Evolutionary conservation across 2,113 vertebrate species (phyloP), one percentile per base, ranked within the genome.

Genomic region (Equus quagga): DNA sequence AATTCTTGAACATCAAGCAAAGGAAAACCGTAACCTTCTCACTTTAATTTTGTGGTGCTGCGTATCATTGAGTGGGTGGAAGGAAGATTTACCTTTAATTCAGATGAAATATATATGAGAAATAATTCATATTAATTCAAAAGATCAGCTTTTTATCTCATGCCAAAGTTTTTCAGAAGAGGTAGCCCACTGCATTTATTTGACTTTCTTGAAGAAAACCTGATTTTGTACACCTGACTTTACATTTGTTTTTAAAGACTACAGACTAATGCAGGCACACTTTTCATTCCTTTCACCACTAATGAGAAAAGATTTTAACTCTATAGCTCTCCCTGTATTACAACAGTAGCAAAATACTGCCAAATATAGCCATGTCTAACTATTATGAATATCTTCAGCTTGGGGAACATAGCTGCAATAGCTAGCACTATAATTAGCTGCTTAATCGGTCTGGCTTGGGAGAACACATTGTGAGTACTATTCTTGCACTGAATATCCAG

Each of bases 241-340:
- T 41, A 46, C 49, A 28, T 87, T 94, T 93, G 73, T 85, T 95
- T 96, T 96, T 75, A 83, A 36, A 14, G 31, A 96, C 28, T 15
- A 65, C 76, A 93, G 81, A 72, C 78, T 72, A 85, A 89, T 33
- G 49, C 78, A 95, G 64, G 88, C 62, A 87, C 28, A 84, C 41
- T 64, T 87, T 94, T 73, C 88, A 85, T 91, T 94, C 54, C 21
- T 82, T 89, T 97, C 13, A 19, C 62, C 64, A 91, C 62, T 86
- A 95, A 97, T 94, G 73, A 97, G 93, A 82, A 91, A 93, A 96
- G 62, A 94, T 89, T 86, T 46, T 81, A 95, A 82, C 36, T 97
- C 73, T 44, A 82, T 14, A 58, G 49, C 46, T 94, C 51, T 91
- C 64, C 31, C 58, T 96, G 11, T 54, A 73, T 96, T 75, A 67